phyloP scores from a whole-genome alignment of 2,888 invertebrate species.

The Germaria angustata region DNA sequence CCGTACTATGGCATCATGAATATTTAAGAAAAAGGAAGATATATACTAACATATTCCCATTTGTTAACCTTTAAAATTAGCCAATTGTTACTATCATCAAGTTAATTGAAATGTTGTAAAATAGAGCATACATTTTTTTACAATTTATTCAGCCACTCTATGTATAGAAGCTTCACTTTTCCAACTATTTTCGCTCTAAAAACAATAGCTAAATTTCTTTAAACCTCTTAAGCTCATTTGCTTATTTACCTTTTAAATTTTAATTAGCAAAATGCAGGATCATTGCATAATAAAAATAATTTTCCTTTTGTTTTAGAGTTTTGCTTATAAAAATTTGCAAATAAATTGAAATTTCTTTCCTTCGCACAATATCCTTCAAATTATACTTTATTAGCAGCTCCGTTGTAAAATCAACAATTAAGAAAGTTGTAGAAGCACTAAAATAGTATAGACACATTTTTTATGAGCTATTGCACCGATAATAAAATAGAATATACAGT shows the following conservation, averaged over 20 bases:
- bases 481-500: no score
- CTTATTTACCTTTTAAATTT: neutral
- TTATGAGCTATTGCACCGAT: neutral
- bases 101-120: no score
- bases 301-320: constrained; percentile 20
- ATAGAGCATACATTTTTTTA: no score
- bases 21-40: no score
- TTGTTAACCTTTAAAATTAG: no score
- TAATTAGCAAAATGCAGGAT: neutral
- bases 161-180: no score
- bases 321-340: constrained; percentile 16
- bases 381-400: constrained; percentile 9
- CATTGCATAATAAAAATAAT: neutral
- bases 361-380: neutral
- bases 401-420: constrained; percentile 5
- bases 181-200: no score
- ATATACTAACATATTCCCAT: no score
- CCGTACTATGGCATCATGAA: no score
- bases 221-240: neutral
- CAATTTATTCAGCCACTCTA: no score
- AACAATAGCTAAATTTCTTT: no score
- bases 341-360: constrained; percentile 23
- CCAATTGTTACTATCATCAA: no score
- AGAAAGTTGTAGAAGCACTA: neutral
- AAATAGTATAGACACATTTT: constrained; percentile 33